Evolutionary conservation across 2,888 invertebrate species (phyloP).

Genomic region (Achlya flavicornis): DNA sequence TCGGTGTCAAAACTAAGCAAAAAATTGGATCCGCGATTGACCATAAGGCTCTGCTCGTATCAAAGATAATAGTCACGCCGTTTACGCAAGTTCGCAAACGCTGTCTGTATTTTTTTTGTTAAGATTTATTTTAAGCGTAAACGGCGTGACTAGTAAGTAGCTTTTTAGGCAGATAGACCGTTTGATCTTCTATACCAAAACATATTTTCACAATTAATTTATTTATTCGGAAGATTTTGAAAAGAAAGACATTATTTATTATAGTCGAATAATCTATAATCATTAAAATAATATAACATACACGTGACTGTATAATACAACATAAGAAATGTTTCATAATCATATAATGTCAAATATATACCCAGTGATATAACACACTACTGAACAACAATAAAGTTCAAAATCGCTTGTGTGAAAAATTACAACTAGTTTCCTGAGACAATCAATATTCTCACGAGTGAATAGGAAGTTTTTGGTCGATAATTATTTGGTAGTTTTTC

Average conservation of each 20-base stretch:
- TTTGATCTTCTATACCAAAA: too few species aligned
- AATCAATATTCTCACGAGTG: neutral
- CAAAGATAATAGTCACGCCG: too few species aligned
- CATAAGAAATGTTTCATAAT: constrained; percentile 5
- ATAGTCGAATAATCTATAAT: constrained; percentile 28
- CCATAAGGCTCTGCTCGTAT: too few species aligned
- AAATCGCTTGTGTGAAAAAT: constrained; percentile 10
- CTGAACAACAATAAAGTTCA: neutral
- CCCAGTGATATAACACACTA: neutral
- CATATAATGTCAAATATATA: neutral
- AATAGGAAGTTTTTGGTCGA: neutral
- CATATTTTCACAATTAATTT: too few species aligned
- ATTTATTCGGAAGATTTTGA: too few species aligned
- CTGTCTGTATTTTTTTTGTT: too few species aligned
- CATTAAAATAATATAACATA: constrained; percentile 25
- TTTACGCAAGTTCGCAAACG: too few species aligned
- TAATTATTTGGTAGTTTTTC: neutral
- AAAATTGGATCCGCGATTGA: too few species aligned
- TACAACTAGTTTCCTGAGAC: neutral
- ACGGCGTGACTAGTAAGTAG: too few species aligned
- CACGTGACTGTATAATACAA: constrained; percentile 22
- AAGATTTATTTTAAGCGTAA: too few species aligned
- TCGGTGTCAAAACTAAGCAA: too few species aligned
- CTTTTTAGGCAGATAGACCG: too few species aligned
- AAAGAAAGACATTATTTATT: neutral